These are phyloP conservation scores for Drosophila nigrodunni DNA, from an alignment of 1,140 invertebrate species.

Conservation along the genomic window DNA sequence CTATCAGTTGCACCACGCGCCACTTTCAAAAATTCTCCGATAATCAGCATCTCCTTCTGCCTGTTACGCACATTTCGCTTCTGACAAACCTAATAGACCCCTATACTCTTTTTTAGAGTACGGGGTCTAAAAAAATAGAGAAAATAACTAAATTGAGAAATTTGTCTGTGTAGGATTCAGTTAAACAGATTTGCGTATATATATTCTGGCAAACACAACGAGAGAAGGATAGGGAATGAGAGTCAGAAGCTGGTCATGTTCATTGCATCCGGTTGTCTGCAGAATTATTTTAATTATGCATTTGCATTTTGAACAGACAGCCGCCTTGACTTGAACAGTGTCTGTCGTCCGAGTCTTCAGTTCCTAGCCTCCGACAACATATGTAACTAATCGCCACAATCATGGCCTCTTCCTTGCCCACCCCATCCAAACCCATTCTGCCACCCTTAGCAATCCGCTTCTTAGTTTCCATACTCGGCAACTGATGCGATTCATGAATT, in stretches of 20 bases:
- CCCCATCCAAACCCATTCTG: neutral
- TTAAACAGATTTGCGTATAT: constrained; percentile 1
- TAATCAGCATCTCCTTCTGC: too few species aligned
- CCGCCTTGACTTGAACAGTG: constrained; percentile 26
- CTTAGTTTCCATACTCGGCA: neutral
- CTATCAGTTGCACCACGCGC: too few species aligned
- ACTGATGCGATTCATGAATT: constrained; percentile 68
- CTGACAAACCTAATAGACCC: too few species aligned
- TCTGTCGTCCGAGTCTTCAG: neutral
- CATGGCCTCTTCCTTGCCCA: neutral
- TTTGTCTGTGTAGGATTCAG: constrained; percentile 16
- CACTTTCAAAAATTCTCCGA: too few species aligned
- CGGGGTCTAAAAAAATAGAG: too few species aligned
- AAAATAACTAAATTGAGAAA: neutral
- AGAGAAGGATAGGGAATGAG: neutral
- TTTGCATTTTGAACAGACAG: constrained; percentile 49
- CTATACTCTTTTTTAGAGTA: too few species aligned
- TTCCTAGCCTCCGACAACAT: constrained; percentile 42
- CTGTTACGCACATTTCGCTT: too few species aligned
- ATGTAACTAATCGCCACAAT: constrained; percentile 63
- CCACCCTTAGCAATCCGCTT: neutral
- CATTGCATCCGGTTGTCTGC: constrained; percentile 54
- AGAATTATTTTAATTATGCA: constrained; percentile 71
- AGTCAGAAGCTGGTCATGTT: constrained; percentile 40
- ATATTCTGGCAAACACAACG: constrained; percentile 4